A percentile compares a stretch with the other conserved stretches of the same genome.
phyloP scores from a whole-genome alignment of 2,888 invertebrate genomes.

The Melangyna quadrimaculata region DNA sequence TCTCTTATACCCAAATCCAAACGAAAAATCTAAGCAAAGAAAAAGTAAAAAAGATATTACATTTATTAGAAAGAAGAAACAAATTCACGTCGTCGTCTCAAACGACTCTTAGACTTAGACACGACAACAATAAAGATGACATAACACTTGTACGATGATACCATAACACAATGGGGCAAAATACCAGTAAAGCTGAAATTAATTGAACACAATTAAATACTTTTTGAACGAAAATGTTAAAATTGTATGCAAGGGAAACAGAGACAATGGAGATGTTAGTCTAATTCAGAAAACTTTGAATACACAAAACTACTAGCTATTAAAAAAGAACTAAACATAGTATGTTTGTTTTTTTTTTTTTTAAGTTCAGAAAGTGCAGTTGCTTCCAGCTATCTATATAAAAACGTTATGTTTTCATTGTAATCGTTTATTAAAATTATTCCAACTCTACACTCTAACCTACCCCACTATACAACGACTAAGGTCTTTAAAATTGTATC shows the following conservation, averaged over 20 bases:
- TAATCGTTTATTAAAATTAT: background rate
- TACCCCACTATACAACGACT: background rate
- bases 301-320: too few species aligned
- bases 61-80: conserved; percentile 15
- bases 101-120: background rate
- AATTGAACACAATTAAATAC: too few species aligned
- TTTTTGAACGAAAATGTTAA: too few species aligned
- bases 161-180: conserved; percentile 2
- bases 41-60: background rate
- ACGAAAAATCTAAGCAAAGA: conserved; percentile 36
- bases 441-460: background rate
- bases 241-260: too few species aligned
- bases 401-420: too few species aligned
- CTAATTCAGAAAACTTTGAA: too few species aligned
- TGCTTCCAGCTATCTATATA: too few species aligned
- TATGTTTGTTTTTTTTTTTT: too few species aligned
- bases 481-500: background rate
- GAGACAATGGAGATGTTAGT: too few species aligned
- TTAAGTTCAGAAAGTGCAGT: too few species aligned
- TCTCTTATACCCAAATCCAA: conserved; percentile 1
- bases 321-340: too few species aligned
- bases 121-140: conserved; percentile 16
- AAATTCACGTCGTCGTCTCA: conserved; percentile 27
- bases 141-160: conserved; percentile 32
- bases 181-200: background rate